These are phyloP conservation scores for Oryzias dopingdopingensis DNA, from an alignment of 2,797 vertebrate species.

Conservation along the genomic window DNA sequence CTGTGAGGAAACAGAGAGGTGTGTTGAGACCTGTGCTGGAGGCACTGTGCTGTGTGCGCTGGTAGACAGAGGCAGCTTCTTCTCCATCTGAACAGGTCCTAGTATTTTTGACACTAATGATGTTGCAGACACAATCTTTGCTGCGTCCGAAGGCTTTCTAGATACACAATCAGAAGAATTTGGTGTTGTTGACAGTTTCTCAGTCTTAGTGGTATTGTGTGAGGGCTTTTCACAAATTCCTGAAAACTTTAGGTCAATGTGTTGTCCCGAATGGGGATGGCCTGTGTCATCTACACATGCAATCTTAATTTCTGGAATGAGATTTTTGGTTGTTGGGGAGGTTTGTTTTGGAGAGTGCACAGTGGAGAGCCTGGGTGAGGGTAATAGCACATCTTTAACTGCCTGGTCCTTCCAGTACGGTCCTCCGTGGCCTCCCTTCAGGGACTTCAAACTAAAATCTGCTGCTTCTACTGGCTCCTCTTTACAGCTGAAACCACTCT, in stretches of 20 bases:
- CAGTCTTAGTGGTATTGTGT: constrained; percentile 41
- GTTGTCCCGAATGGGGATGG: constrained; percentile 62
- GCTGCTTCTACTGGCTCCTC: constrained; percentile 70
- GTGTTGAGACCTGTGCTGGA: constrained; percentile 27
- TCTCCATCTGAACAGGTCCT: constrained; percentile 29
- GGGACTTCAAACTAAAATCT: constrained; percentile 78
- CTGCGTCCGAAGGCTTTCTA: constrained; percentile 32
- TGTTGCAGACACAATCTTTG: constrained; percentile 26
- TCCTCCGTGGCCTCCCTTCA: constrained; percentile 62
- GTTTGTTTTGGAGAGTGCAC: constrained; percentile 51
- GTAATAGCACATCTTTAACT: constrained; percentile 44
- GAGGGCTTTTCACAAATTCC: constrained; percentile 65
- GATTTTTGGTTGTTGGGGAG: constrained; percentile 48
- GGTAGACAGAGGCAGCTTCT: constrained; percentile 48
- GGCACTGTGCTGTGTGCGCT: constrained; percentile 6
- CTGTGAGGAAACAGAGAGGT: constrained; percentile 31
- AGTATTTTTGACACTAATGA: constrained; percentile 53
- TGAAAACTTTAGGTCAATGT: constrained; percentile 72
- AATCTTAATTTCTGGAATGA: constrained; percentile 73
- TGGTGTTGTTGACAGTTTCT: constrained; percentile 26
- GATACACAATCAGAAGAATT: constrained; percentile 22
- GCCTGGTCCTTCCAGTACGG: constrained; percentile 78
- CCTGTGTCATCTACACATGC: constrained; percentile 62
- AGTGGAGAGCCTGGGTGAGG: constrained; percentile 13
- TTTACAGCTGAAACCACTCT: constrained; percentile 51